phyloP scores from a whole-genome alignment of 2,797 vertebrate genomes.

The Poeciliopsis infans region DNA sequence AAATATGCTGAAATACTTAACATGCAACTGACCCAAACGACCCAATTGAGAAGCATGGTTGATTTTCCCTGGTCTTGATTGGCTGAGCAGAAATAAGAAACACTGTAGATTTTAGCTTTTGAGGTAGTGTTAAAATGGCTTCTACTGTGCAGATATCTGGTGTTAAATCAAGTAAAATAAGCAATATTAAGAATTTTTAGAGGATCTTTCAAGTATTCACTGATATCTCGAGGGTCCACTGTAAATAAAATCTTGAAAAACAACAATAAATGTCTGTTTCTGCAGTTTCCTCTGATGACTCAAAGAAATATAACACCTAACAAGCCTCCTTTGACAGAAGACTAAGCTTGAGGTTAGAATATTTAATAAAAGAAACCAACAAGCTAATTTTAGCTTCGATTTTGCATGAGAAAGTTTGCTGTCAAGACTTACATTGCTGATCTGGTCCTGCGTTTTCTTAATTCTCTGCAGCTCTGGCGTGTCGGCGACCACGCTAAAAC shows the following conservation, averaged over 20 bases:
- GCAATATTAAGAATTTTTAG: not conserved
- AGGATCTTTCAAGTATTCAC: not conserved
- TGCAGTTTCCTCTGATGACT: not conserved
- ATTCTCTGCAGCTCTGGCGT: constrained; percentile 95
- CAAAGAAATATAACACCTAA: not conserved
- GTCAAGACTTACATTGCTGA: constrained; percentile 90
- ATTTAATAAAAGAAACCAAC: not conserved
- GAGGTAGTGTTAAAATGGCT: not conserved
- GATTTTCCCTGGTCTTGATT: not conserved
- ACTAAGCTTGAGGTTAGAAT: not conserved
- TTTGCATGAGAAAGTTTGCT: not conserved
- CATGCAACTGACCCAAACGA: not conserved
- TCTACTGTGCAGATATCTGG: not conserved
- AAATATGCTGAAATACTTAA: not conserved
- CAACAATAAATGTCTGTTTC: not conserved
- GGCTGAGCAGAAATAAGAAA: not conserved
- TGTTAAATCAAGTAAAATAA: not conserved
- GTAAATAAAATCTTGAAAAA: not conserved
- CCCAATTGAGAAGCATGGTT: not conserved
- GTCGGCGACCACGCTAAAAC: constrained; percentile 92
- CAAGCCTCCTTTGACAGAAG: not conserved
- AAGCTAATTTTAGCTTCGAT: not conserved
- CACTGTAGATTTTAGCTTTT: not conserved
- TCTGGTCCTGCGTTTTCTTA: constrained; percentile 95
- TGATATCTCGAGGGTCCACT: not conserved